Evolutionary conservation across 2,113 vertebrate species (phyloP), one percentile per base, ranked within the genome.

Genomic region (Pomatorhinus ruficollis): DNA sequence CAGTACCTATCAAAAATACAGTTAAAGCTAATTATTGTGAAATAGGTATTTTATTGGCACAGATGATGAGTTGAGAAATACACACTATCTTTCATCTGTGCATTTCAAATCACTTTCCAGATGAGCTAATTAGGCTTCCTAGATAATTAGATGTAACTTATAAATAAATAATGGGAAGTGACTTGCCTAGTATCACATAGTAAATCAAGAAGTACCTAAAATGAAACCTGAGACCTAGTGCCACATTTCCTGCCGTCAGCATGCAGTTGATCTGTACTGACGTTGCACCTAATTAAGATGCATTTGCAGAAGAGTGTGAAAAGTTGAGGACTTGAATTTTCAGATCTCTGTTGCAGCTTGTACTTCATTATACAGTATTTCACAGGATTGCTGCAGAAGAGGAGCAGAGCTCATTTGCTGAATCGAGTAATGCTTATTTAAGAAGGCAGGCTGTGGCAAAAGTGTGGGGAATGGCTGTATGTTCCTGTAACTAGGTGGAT

Each of bases 21-120:
- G 56, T 95, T 87, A 86, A 56, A 90, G 79, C 44, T 93, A 81
- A 94, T 96, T 96, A 90, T 94, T 94, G 92, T 90, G 88, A 94
- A 95, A 82, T 87, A 83, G 61, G 11, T 86, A 33, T 89, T 95
- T 93, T 93, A 94, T 90, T 94, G 90, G 79, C 83, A 92, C 85
- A 78, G 79, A 70, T 93, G 82, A 83, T 44, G 56, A 60, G 76
- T 92, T 96, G 90, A 70, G 96, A 93, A 92, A 96, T 87, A 45
- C 12, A 40, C 12, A 3, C 20, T 85, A 64, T 92, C 90, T 88
- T 94, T 83, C 64, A 93, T 95, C 80, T 92, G 8, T 90, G 83
- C 54, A 82, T 93, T 96, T 95, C 64, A 94, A 75, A 90, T 96
- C 35, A 56, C 79, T 90, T 95, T 94, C 64, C 69, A 94, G 61